Evolutionary conservation across 2,888 invertebrate species (phyloP), one percentile per base, ranked within the genome.

Genomic region (Clivina fossor): DNA sequence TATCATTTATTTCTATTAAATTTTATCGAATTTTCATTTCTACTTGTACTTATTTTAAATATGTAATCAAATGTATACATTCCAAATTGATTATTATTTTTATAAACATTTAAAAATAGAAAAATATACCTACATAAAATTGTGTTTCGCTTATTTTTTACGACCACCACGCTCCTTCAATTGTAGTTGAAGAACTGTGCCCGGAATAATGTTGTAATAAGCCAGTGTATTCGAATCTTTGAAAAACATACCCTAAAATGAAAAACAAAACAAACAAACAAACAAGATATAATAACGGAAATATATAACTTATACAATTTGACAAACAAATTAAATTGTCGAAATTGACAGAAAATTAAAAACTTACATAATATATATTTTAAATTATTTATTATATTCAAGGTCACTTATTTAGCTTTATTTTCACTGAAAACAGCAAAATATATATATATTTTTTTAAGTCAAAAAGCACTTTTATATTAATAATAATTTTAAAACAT

Each of bases 131-230:
- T 33, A 33, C 13, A n/a, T 16, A 49, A 28, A 38, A 38, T 38
- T 41, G 11, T 15, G 18, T 26, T 11, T 11, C 26, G 44, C 66
- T 78, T 88, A 98, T 72, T 97, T 97, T 77, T 97, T 99, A 55
- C 97, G 81, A 13, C 98, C 98, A 70, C 98, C 98, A 75, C 98
- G 85, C 75, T 99, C 98, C 75, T 99, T 99, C 50, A 97, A 83
- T 71, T 95, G 90, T 59, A 99, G 79, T 63, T 90, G 89, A 30
- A 99, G 82, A 7, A 87, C 78, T 1, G 90, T 88, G 48, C 90
- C 91, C 24, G 89, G 88, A 7, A 85, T 80, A 60, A 98, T 84
- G 76, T 99, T 99, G 78, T 99, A 99, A 77, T 88, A 99, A 1
- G 95, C 98, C 74, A 97, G 78, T 0, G 89, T 85, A 70, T 96